phyloP scores from a whole-genome alignment of 2,113 vertebrate genomes.

The Tachycineta bicolor region DNA sequence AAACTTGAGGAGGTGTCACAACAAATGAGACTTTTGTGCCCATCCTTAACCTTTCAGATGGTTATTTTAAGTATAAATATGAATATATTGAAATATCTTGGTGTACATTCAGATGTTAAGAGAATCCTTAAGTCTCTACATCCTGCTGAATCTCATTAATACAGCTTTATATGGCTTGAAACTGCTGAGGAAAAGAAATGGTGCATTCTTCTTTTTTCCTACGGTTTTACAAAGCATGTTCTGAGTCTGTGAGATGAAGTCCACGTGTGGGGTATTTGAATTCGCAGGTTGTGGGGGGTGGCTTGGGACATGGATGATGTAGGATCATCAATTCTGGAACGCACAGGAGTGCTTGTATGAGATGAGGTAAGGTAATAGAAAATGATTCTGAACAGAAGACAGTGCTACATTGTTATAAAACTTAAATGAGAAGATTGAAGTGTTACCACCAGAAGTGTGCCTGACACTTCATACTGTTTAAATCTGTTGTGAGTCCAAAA shows the following conservation, averaged over 20 bases:
- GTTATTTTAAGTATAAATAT: neutral
- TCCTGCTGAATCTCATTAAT: neutral
- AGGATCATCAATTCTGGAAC: neutral
- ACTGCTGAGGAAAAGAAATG: neutral
- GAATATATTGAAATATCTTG: neutral
- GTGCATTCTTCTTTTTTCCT: neutral
- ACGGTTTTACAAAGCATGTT: neutral
- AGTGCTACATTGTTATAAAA: neutral
- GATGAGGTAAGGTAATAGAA: neutral
- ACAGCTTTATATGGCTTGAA: neutral
- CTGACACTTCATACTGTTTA: neutral
- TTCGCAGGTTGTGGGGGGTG: rapidly evolving
- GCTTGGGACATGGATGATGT: neutral
- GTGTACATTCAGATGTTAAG: neutral
- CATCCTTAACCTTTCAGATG: neutral
- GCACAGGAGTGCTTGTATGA: neutral
- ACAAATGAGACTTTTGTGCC: neutral
- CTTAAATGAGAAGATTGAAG: neutral
- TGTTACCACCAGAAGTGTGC: neutral
- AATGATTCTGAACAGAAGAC: neutral
- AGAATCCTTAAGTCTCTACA: neutral
- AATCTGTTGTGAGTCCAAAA: neutral
- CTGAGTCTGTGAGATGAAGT: neutral
- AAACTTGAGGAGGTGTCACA: neutral
- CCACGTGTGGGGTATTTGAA: rapidly evolving